Conservation (phyloP, 2,113 vertebrate species). For the Notarius lentiginosus region DNA sequence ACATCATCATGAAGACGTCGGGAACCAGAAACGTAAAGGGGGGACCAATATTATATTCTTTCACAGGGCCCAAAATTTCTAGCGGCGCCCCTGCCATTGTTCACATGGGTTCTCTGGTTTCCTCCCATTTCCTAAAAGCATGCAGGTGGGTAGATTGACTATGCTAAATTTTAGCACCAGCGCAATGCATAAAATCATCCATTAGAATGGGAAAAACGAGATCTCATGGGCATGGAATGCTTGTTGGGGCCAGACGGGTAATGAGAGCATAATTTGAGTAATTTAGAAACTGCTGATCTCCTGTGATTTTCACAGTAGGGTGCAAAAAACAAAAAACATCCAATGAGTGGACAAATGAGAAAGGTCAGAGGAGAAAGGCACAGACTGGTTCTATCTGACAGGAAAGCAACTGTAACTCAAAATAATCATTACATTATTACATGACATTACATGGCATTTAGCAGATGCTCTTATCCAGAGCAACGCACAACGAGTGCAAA, state of each 20-base stretch:
- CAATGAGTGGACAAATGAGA: background rate
- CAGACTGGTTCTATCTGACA: background rate
- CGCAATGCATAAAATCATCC: background rate
- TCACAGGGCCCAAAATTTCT: too few relatives aligned
- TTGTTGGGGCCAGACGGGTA: background rate
- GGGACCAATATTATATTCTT: too few relatives aligned
- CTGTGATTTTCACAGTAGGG: background rate
- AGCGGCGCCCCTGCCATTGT: background rate
- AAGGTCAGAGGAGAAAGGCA: background rate
- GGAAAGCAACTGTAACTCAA: background rate
- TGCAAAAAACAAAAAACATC: background rate
- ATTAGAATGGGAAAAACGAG: background rate
- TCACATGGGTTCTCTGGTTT: background rate
- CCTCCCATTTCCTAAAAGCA: background rate
- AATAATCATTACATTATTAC: background rate
- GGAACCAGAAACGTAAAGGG: too few relatives aligned
- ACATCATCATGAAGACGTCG: too few relatives aligned
- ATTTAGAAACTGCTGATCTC: background rate
- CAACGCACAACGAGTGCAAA: too few relatives aligned
- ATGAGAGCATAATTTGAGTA: background rate
- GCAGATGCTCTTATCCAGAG: too few relatives aligned
- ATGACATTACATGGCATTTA: too few relatives aligned
- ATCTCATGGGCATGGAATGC: background rate
- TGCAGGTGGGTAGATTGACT: background rate
- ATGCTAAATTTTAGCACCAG: background rate